Base-by-base conservation (phyloP, 2,888 invertebrate species). In the Conops quadrifasciatus region DNA sequence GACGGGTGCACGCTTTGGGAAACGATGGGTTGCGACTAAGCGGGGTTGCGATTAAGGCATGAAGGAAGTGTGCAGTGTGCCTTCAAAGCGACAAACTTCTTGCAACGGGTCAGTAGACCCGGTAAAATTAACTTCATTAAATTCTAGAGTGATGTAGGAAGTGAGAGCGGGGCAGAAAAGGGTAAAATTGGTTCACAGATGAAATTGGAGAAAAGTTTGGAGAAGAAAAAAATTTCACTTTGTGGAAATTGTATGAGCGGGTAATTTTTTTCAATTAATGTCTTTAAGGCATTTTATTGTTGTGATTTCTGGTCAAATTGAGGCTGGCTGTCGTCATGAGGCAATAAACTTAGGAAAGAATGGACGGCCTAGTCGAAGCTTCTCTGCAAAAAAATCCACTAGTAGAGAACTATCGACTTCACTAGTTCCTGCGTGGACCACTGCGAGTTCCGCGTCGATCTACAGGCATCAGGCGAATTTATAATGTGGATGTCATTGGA, bases 31-130 rank as follows among this genome's bases (percentile, higher is more conserved):
- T 3, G 21, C 7, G 51, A 26, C 16, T 26, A 15, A 26, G 13
- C 15, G 16, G 28, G n/a, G 16, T 59, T 16, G 59, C 30, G 19
- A 30, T 24, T 13, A 19, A 36, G 19, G 19, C 16, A 24, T 19
- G 49, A 16, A 15, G 21, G 43, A 3, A 28, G 67, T 49, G 21
- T 19, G 19, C 1, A 60, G 45, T 68, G 60, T 68, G 49, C 60
- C 67, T 68, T 62, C 73, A 74, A 73, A 73, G 76, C 79, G 74
- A 76, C 73, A 72, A 67, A 45, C 60, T 67, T 53, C 58, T 60
- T 60, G 72, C 36, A 36, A 36, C 9, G 36, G 36, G 9, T 36
- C 36, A 36, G 36, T 36, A 7, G 4, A 36, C 9, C 9, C 9
- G 53, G 74, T 74, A 36, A 36, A 36, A 36, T 36, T 9, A 9